Base-by-base conservation (phyloP, 1,140 invertebrate genomes). In the Cydia pomonella region DNA sequence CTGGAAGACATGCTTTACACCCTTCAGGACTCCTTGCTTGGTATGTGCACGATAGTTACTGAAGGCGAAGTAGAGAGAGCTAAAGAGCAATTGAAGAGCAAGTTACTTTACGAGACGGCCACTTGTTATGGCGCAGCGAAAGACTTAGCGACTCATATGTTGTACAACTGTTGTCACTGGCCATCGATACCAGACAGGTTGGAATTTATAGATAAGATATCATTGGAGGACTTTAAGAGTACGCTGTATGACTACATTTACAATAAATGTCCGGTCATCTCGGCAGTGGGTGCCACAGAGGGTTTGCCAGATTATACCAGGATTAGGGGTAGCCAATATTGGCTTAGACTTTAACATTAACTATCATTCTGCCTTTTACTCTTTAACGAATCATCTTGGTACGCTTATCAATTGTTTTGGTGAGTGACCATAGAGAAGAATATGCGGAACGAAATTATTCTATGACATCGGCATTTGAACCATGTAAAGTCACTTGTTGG, bases 131-230 rank as follows among this genome's bases (percentile, higher is more conserved):
- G 96, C 1, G 94, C 97, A 72, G 97, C 96, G 93, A 96, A 97
- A 87, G 96, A 97, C 83, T 96, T 97, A 82, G 97, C 97, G 5
- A 93, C 96, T 77, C 96, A 97, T 93, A 94, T 97, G 88, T 88
- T 98, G 44, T 96, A 95, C 87, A 96, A 97, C 82, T 95, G 95
- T 12, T 90, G 95, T 53, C 87, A 69, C 7, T 33, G 96, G 79
- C 95, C 97, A 72, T 94, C 96, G 7, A 77, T 96, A 6, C 90
- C 94, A 76, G 96, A 97, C 86, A 85, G 96, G 74, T 94, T 97
- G 82, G 93, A 93, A 5, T 93, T 95, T 78, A 97, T 98, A 80
- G 94, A 97, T 77, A 91, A 93, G 75, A 92, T 97, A 4, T 93
- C 93, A 77, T 93, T 95, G 12, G 85, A 94, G 13, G 87, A 94